These are phyloP conservation scores for Drosophila silvestris DNA, from an alignment of 2,888 invertebrate species.

Conservation along the genomic window DNA sequence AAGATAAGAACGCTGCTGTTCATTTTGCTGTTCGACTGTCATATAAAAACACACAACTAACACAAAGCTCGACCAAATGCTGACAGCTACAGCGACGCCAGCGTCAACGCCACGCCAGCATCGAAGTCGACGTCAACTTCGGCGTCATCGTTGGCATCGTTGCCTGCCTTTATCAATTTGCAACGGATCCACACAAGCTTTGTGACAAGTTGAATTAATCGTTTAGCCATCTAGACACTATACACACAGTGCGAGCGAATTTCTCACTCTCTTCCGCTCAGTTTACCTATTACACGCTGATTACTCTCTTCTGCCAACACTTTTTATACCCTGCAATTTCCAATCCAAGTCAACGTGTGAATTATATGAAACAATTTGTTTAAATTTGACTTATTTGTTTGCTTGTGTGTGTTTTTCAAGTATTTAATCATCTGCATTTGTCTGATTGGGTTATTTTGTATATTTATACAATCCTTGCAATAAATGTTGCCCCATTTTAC, in stretches of 20 bases:
- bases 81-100: conserved; percentile 31
- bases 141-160: conserved; percentile 29
- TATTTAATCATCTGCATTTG: neutral
- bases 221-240: conserved; percentile 48
- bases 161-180: conserved; percentile 66
- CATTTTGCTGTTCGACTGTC: conserved; percentile 43
- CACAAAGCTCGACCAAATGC: conserved; percentile 34
- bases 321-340: conserved; percentile 22
- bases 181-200: conserved; percentile 44
- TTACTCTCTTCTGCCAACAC: conserved; percentile 39
- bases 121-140: conserved; percentile 1
- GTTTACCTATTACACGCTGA: conserved; percentile 5
- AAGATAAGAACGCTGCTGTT: conserved; percentile 66
- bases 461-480: neutral
- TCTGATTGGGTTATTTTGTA: neutral
- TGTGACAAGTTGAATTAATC: conserved; percentile 73
- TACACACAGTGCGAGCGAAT: conserved; percentile 1
- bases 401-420: neutral
- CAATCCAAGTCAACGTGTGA: neutral
- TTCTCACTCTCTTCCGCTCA: conserved; percentile 3
- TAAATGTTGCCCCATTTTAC: neutral
- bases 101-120: conserved; percentile 9
- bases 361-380: neutral
- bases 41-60: conserved; percentile 47
- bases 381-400: neutral